These are phyloP conservation scores for Lycocerus yunnanus DNA, from an alignment of 2,888 invertebrate genomes.

Conservation along the genomic window DNA sequence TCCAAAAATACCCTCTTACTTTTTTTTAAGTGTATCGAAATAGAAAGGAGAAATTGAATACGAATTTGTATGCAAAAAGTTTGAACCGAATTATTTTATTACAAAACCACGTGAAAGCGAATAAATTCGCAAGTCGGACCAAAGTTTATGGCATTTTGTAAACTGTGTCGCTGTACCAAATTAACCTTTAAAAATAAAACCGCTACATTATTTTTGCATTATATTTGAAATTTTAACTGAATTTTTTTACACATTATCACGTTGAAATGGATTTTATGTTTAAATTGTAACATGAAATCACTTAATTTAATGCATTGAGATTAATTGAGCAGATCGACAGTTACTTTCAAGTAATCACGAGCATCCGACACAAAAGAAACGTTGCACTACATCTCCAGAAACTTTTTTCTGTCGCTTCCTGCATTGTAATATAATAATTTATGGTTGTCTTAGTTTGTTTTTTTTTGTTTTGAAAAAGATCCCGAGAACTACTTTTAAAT, in stretches of 20 bases:
- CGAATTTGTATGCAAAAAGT: background rate
- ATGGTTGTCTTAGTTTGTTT: background rate
- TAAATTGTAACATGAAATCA: background rate
- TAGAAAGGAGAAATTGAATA: background rate
- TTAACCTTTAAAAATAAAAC: constrained; percentile 1
- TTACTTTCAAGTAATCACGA: background rate
- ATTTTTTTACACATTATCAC: background rate
- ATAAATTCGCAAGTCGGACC: background rate
- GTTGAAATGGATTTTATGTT: background rate
- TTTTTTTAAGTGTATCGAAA: background rate
- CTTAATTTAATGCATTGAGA: background rate
- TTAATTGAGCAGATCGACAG: background rate
- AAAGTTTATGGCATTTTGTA: constrained; percentile 1
- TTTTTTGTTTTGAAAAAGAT: background rate
- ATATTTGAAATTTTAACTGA: background rate
- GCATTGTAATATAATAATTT: background rate
- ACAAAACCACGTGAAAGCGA: background rate
- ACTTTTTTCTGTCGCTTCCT: background rate
- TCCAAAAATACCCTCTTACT: background rate
- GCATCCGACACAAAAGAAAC: background rate
- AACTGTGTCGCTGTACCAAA: background rate
- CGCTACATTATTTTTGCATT: background rate
- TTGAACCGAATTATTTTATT: background rate
- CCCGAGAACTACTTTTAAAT: background rate
- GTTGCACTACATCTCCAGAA: background rate